These are phyloP conservation scores for Altica lythri DNA, from an alignment of 2,888 invertebrate species.

Conservation along the genomic window DNA sequence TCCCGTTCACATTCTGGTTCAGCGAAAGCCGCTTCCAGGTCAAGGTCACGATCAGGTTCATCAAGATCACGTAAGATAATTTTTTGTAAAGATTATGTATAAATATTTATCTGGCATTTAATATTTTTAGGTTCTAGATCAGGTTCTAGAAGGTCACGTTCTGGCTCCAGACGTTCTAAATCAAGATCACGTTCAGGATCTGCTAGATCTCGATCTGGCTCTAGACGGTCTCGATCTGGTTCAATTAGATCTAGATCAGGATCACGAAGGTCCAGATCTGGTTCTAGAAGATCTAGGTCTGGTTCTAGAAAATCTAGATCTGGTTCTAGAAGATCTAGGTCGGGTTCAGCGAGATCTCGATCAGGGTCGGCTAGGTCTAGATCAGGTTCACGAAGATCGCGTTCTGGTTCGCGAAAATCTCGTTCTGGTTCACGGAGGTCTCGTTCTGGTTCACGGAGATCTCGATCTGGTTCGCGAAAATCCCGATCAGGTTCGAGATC, in stretches of 20 bases:
- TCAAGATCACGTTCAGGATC: constrained; percentile 50
- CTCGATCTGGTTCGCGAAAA: constrained; percentile 46
- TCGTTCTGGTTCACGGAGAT: constrained; percentile 45
- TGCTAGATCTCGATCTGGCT: constrained; percentile 39
- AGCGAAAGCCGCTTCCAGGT: constrained; percentile 7
- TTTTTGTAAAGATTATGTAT: too few relatives aligned
- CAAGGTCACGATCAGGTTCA: constrained; percentile 38
- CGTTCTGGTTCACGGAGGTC: constrained; percentile 39
- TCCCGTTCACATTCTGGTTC: constrained; percentile 36
- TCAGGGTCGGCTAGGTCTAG: constrained; percentile 35
- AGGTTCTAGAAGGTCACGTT: constrained; percentile 41
- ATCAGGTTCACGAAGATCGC: constrained; percentile 43
- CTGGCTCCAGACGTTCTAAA: constrained; percentile 40
- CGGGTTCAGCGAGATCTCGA: constrained; percentile 38
- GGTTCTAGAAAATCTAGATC: constrained; percentile 41
- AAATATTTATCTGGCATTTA: too few relatives aligned
- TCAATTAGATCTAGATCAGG: constrained; percentile 43
- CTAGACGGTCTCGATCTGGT: constrained; percentile 40
- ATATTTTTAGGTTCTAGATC: constrained; percentile 44
- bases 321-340: constrained; percentile 37
- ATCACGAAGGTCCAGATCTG: constrained; percentile 42
- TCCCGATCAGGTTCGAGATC: constrained; percentile 46
- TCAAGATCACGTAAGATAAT: constrained; percentile 43
- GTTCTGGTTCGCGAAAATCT: constrained; percentile 40
- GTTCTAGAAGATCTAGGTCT: constrained; percentile 43